Conservation (phyloP, 1,140 invertebrate species). For the Saccostrea echinata region DNA sequence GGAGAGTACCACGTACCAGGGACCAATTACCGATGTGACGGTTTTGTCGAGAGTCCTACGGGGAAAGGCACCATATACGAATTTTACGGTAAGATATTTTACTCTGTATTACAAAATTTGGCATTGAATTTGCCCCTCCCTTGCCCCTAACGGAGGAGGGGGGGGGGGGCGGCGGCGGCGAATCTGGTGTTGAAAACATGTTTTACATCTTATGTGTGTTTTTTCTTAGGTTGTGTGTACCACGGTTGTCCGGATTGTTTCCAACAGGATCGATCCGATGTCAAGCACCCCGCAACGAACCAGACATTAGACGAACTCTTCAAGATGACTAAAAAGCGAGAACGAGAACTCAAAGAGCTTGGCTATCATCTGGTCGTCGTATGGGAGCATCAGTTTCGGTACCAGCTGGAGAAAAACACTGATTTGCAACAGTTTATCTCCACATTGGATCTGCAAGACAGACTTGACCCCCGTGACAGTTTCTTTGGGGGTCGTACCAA, state of each 20-base stretch:
- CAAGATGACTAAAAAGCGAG: slow-evolving; percentile 31
- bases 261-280: slow-evolving; percentile 14
- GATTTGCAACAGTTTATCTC: slow-evolving; percentile 45
- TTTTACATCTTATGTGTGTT: background rate
- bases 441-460: slow-evolving; percentile 42
- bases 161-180: slow-evolving; percentile 15
- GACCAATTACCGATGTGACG: slow-evolving; percentile 45
- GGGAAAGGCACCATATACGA: slow-evolving; percentile 40
- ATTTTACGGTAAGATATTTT: slow-evolving; percentile 39
- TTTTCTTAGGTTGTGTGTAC: slow-evolving; percentile 25
- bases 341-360: slow-evolving; percentile 10
- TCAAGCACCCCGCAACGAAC: slow-evolving; percentile 21
- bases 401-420: background rate
- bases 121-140: slow-evolving; percentile 16
- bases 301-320: slow-evolving; percentile 39
- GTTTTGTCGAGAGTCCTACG: background rate
- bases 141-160: background rate
- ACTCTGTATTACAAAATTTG: background rate
- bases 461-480: slow-evolving; percentile 48
- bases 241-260: slow-evolving; percentile 41
- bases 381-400: slow-evolving; percentile 51
- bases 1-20: slow-evolving; percentile 44
- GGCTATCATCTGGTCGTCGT: slow-evolving; percentile 10
- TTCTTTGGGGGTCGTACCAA: slow-evolving; percentile 57
- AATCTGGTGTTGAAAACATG: slow-evolving; percentile 32